Conservation (phyloP, 2,113 vertebrate genomes). For the Ailurus styani region DNA sequence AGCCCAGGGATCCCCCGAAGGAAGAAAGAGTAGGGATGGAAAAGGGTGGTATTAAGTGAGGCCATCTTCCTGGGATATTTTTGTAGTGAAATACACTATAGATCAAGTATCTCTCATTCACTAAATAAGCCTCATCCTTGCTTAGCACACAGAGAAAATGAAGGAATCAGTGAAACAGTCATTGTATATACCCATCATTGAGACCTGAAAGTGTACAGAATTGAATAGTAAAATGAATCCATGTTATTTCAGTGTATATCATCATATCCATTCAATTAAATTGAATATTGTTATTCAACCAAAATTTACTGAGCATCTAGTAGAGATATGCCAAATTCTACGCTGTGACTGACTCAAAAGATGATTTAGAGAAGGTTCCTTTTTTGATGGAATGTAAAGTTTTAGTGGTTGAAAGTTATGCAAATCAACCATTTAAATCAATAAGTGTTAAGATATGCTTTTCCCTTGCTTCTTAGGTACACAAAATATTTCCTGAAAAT, state of each 20-base stretch:
- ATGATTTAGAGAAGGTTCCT: neutral
- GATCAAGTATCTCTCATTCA: neutral
- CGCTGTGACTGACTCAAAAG: neutral
- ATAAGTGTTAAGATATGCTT: neutral
- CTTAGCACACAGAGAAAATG: neutral
- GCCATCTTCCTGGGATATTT: neutral
- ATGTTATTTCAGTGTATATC: neutral
- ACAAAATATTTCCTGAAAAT: neutral
- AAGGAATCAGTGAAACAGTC: neutral
- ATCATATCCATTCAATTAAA: neutral
- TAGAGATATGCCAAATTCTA: neutral
- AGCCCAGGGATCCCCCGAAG: conserved; percentile 43
- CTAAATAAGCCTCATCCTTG: neutral
- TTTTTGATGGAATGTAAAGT: neutral
- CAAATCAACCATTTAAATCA: neutral
- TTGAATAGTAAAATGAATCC: neutral
- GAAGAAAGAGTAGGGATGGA: conserved; percentile 11
- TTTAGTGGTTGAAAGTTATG: neutral
- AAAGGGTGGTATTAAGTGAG: neutral
- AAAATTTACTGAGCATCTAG: neutral
- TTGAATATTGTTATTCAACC: neutral
- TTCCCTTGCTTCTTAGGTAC: neutral
- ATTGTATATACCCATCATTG: neutral
- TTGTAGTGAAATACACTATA: neutral
- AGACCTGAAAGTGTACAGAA: neutral